phyloP scores from a whole-genome alignment of 2,113 vertebrate genomes.

The Gasterosteus nipponicus region DNA sequence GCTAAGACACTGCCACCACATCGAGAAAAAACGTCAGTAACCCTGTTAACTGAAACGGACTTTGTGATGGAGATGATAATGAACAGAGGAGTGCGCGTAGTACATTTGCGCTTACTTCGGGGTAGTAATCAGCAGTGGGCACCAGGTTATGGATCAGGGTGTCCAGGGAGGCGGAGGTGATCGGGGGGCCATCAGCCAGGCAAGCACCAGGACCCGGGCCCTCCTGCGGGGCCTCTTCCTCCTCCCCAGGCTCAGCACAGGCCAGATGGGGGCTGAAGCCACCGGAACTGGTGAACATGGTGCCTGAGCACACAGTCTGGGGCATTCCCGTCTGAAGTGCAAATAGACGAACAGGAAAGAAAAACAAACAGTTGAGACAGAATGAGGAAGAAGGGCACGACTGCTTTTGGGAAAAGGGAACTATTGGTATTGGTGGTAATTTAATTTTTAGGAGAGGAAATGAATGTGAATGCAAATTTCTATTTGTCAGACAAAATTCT shows the following conservation, averaged over 20 bases:
- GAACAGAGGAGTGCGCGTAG: background rate
- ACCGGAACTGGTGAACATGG: constrained; percentile 88
- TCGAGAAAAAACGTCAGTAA: constrained; percentile 33
- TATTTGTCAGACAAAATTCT: background rate
- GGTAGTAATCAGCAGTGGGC: constrained; percentile 92
- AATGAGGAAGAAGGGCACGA: constrained; percentile 12
- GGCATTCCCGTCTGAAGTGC: constrained; percentile 87
- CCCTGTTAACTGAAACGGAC: constrained; percentile 13
- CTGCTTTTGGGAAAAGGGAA: background rate
- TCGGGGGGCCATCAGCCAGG: constrained; percentile 84
- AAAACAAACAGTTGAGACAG: constrained; percentile 5
- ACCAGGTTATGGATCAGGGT: constrained; percentile 91
- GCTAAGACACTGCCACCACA: constrained; percentile 16
- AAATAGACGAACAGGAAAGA: constrained; percentile 29
- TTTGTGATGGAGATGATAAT: constrained; percentile 20
- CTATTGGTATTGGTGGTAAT: background rate
- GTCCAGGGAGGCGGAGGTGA: constrained; percentile 91
- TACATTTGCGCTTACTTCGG: constrained; percentile 79
- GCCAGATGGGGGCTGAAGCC: constrained; percentile 87
- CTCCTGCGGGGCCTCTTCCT: constrained; percentile 83
- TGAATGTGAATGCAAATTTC: background rate
- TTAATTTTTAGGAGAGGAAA: background rate
- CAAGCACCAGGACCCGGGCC: constrained; percentile 81
- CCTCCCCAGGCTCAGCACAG: constrained; percentile 77
- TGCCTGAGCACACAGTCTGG: constrained; percentile 86